Conservation (phyloP, 2,797 vertebrate genomes). For the Melanotaenia pygmaea region DNA sequence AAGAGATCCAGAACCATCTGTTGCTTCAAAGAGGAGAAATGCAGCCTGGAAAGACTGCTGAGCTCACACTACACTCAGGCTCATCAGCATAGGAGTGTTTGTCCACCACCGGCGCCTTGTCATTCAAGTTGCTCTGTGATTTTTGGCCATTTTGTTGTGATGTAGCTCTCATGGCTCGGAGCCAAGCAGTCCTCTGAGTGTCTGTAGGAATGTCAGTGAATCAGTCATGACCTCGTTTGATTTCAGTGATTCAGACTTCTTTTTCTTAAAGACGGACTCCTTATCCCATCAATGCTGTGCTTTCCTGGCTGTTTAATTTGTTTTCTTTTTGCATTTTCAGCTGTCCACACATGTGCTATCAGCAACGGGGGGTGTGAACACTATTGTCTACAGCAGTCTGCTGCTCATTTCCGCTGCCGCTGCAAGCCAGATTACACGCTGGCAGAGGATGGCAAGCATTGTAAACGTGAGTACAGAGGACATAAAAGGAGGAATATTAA, state of each 20-base stretch:
- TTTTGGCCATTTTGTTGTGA: slow-evolving; percentile 48
- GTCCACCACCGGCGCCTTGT: slow-evolving; percentile 27
- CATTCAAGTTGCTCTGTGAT: slow-evolving; percentile 44
- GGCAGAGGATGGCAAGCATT: slow-evolving; percentile 86
- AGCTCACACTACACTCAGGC: slow-evolving; percentile 35
- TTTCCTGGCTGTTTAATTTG: neutral
- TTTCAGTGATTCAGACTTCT: slow-evolving; percentile 9
- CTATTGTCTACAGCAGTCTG: slow-evolving; percentile 87
- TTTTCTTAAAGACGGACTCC: neutral
- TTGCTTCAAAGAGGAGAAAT: slow-evolving; percentile 12
- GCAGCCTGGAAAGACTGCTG: slow-evolving; percentile 31
- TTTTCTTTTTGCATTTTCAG: slow-evolving; percentile 66
- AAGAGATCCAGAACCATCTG: slow-evolving; percentile 50
- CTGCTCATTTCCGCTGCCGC: slow-evolving; percentile 86
- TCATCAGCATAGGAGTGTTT: slow-evolving; percentile 41
- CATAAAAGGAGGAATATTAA: slow-evolving; percentile 7
- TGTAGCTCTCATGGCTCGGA: slow-evolving; percentile 37
- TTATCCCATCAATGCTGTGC: neutral
- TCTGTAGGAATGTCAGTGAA: slow-evolving; percentile 24
- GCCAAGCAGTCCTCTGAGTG: slow-evolving; percentile 24
- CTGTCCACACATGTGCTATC: slow-evolving; percentile 85
- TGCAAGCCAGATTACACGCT: slow-evolving; percentile 86
- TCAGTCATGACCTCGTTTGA: slow-evolving; percentile 3
- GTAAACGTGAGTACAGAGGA: slow-evolving; percentile 84
- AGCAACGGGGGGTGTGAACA: slow-evolving; percentile 94